Evolutionary conservation across 1,140 invertebrate species (phyloP).

Genomic region (Leptoteleia sp.): DNA sequence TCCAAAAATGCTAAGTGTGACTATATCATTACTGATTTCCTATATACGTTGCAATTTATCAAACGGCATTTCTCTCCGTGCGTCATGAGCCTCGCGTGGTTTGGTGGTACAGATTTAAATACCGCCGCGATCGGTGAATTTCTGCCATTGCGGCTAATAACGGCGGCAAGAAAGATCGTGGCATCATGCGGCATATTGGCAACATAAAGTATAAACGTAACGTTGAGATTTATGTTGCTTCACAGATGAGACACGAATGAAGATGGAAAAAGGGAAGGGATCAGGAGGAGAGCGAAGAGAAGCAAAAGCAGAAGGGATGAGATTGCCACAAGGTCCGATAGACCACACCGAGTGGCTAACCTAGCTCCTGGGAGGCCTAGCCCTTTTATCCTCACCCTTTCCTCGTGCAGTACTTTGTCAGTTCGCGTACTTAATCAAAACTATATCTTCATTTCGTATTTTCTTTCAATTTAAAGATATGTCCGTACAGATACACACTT

Average conservation of each 20-base stretch:
- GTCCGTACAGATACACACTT: no score
- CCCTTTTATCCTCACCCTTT: constrained; percentile 62
- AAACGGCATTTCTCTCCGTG: no score
- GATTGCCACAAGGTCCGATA: constrained; percentile 76
- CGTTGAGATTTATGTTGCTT: constrained; percentile 76
- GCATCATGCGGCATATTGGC: constrained; percentile 76
- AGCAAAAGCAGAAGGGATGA: constrained; percentile 74
- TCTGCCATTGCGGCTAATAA: constrained; percentile 67
- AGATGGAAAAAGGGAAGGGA: constrained; percentile 46
- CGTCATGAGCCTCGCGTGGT: constrained; percentile 15
- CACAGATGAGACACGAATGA: constrained; percentile 62
- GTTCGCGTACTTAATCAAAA: constrained; percentile 11
- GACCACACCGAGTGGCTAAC: constrained; percentile 77
- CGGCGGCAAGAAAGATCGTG: constrained; percentile 47
- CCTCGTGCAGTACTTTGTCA: constrained; percentile 7
- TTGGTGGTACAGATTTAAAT: constrained; percentile 37
- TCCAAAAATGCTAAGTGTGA: no score
- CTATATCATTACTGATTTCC: no score
- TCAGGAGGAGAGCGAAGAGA: constrained; percentile 42
- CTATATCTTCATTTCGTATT: constrained; percentile 6
- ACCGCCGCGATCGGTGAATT: constrained; percentile 25
- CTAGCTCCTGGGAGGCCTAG: constrained; percentile 73
- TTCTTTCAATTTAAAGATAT: no score
- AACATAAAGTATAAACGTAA: constrained; percentile 79
- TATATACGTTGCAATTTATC: no score